phyloP scores from a whole-genome alignment of 2,113 vertebrate species.

The Manacus vitellinus region DNA sequence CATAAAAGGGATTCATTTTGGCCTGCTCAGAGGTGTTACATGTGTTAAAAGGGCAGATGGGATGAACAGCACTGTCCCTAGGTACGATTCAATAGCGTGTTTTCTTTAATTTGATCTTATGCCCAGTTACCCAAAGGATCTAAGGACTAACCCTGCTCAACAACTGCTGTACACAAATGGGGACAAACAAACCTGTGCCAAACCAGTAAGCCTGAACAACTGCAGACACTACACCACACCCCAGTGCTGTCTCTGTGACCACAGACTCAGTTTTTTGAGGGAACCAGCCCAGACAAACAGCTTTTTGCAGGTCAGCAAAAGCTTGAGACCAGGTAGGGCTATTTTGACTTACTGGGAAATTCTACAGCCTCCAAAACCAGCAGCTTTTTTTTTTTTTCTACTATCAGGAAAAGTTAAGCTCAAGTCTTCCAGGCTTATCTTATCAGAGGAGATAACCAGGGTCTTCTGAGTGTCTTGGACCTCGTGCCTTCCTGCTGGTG shows the following conservation, averaged over 20 bases:
- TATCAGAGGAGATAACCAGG: neutral
- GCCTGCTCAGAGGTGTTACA: neutral
- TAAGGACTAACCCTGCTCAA: neutral
- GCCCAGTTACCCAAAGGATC: neutral
- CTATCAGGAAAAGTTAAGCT: neutral
- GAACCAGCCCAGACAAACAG: neutral
- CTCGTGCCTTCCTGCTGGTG: neutral
- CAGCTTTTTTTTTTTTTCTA: neutral
- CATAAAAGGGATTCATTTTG: neutral
- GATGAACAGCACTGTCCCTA: neutral
- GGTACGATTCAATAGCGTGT: neutral
- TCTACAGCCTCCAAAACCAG: neutral
- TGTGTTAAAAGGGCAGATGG: neutral
- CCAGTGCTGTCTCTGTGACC: neutral
- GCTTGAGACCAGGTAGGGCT: neutral
- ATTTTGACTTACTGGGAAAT: neutral
- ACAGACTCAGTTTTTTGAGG: neutral
- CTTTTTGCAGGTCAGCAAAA: neutral
- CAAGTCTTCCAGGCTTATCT: neutral
- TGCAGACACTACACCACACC: neutral
- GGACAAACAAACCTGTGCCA: neutral
- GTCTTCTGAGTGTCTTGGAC: neutral
- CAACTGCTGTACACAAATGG: neutral
- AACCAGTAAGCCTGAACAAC: neutral
- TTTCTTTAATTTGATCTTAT: neutral